phyloP scores from a whole-genome alignment of 2,888 invertebrate genomes.

The Punctoribates punctum region DNA sequence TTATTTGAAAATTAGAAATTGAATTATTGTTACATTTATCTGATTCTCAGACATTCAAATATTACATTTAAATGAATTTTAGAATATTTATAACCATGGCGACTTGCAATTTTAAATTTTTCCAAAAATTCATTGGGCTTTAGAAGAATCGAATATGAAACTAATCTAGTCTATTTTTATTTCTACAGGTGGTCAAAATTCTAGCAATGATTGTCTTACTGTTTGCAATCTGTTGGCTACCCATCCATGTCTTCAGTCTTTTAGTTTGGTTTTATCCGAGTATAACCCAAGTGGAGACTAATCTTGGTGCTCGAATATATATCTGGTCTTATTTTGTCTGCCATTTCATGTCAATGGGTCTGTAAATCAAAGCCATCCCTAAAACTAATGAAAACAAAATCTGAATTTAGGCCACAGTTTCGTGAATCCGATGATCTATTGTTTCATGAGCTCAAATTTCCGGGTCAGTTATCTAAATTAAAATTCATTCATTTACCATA shows the following conservation, averaged over 20 bases:
- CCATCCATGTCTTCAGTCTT: conserved; percentile 22
- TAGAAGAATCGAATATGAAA: too few species aligned
- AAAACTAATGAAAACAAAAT: too few species aligned
- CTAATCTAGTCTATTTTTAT: not conserved
- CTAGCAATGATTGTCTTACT: conserved; percentile 5
- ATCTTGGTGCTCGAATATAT: not conserved
- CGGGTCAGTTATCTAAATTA: not conserved
- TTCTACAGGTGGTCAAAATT: conserved; percentile 6
- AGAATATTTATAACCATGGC: too few species aligned
- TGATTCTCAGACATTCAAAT: too few species aligned
- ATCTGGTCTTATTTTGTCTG: conserved; percentile 19
- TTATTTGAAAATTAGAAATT: too few species aligned
- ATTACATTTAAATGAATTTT: too few species aligned
- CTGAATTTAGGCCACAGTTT: conserved; percentile 16
- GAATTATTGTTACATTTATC: too few species aligned
- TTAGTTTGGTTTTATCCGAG: conserved; percentile 22
- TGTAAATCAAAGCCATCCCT: not conserved
- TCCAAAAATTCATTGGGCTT: too few species aligned
- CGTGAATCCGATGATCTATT: conserved; percentile 26
- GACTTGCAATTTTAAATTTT: too few species aligned
- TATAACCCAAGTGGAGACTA: not conserved
- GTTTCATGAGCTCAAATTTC: conserved; percentile 21
- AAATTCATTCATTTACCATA: not conserved
- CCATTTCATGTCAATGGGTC: conserved; percentile 31
- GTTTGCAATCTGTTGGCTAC: conserved; percentile 22